Conservation (phyloP, 2,113 vertebrate genomes). For the Albula glossodonta region DNA sequence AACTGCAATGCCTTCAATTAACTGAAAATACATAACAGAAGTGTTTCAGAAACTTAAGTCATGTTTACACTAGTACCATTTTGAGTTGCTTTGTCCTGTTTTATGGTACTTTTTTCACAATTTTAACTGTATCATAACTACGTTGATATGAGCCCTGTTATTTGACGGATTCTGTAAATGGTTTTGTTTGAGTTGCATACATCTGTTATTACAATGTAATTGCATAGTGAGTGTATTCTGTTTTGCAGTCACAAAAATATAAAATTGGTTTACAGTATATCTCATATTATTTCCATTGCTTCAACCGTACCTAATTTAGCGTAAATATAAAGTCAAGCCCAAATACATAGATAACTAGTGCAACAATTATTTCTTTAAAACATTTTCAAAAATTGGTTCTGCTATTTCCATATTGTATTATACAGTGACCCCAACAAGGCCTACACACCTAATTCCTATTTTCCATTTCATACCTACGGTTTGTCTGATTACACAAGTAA, state of each 20-base stretch:
- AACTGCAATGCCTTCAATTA: neutral
- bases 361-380: too few species aligned
- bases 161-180: conserved; percentile 20
- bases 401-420: too few species aligned
- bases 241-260: neutral
- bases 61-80: neutral
- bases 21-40: neutral
- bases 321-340: too few species aligned
- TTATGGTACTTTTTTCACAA: neutral
- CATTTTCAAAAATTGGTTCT: too few species aligned
- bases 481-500: too few species aligned
- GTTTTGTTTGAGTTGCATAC: neutral
- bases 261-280: neutral
- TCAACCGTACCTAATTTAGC: neutral
- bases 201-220: neutral
- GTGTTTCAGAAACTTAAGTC: neutral
- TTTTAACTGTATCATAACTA: conserved; percentile 40
- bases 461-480: too few species aligned
- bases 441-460: too few species aligned
- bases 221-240: neutral
- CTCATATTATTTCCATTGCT: neutral
- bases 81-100: neutral
- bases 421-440: too few species aligned
- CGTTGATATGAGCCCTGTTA: conserved; percentile 26
- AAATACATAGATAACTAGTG: too few species aligned